Base-by-base conservation (phyloP, 1,140 invertebrate species). In the Anastrepha ludens region DNA sequence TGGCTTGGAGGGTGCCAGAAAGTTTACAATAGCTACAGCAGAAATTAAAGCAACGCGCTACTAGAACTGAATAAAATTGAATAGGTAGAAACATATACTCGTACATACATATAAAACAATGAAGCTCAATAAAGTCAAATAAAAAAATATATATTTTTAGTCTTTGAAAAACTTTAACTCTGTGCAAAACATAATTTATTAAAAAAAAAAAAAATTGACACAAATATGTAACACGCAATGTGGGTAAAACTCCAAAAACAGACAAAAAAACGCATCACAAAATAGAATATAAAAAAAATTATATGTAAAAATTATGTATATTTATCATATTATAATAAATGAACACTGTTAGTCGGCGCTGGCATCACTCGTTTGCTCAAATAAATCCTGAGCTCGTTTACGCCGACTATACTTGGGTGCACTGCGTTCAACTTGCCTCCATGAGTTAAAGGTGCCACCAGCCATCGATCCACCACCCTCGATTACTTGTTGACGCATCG, bases 381-480 rank as follows among this genome's bases (percentile, higher is more conserved):
- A 81, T 55, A 81, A 81, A 29, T 81, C 74, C 55, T 81, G 74
- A 50, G 55, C 74, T 81, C 47, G 44, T 81, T 81, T 81, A 81
- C 74, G 74, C 47, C 74, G 47, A 29, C 74, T 29, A 20, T 41
- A 47, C 74, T 81, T 81, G 74, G 17, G 11, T 81, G 74, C 13
- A 58, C 47, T 55, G n/a, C 7, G 74, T 81, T 81, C 74, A 91
- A 93, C 92, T 92, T 93, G 92, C 92, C 92, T 93, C 92, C 92
- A 92, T 13, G 89, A 58, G 47, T 55, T 81, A n/a, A 81, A 81
- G 74, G 74, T 81, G 74, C 74, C n/a, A 11, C 44, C 47, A 55
- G 74, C 74, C 6, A 8, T 6, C 11, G 47, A 13, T n/a, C 39
- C 13, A 59, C 89, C 89, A 85, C 89, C 90, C 50, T 89, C 91